Base-by-base conservation (phyloP, 2,888 invertebrate genomes). In the Meandrusa payeni region DNA sequence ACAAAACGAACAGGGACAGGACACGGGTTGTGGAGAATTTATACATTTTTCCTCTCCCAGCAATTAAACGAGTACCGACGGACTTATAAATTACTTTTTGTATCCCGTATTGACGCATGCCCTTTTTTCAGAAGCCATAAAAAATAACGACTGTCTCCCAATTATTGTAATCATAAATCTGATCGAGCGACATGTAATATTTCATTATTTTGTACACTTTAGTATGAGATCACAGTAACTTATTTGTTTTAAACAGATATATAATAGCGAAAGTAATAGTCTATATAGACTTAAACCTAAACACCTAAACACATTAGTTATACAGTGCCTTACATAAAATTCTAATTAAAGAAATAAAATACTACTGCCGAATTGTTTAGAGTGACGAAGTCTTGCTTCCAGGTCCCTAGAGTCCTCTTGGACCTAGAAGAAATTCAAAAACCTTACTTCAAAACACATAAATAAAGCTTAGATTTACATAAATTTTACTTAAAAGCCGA, bases 41-140 rank as follows among this genome's bases (percentile, higher is more conserved):
- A 53, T 50, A 51, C 51, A 62, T 69, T 72, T 74, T 69, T 69
- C n/a, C 52, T 50, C 51, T 48, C 55, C 7, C 32, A 61, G 68
- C 78, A 81, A 78, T 79, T 76, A 79, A 79, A 65, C 61, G 59
- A 56, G 51, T 58, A 61, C 55, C 63, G 61, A 59, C 66, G 60
- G 61, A 66, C 66, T 72, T 73, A 79, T 81, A 82, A 75, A 77
- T 76, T 71, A 70, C 69, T 59, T 66, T 74, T 75, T 80, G 70
- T 69, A 66, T 74, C 69, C 70, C 67, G 61, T 59, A 68, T 77
- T 73, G 80, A 76, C 76, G 71, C 68, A 66, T 72, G 63, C 66
- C 67, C 67, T 64, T 62, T 65, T 78, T 81, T 80, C 76, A 64
- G 72, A 75, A 73, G 74, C 77, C 72, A 83, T 85, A 83, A 81